phyloP scores from a whole-genome alignment of 2,888 invertebrate genomes.

The Drosophila prolongata region DNA sequence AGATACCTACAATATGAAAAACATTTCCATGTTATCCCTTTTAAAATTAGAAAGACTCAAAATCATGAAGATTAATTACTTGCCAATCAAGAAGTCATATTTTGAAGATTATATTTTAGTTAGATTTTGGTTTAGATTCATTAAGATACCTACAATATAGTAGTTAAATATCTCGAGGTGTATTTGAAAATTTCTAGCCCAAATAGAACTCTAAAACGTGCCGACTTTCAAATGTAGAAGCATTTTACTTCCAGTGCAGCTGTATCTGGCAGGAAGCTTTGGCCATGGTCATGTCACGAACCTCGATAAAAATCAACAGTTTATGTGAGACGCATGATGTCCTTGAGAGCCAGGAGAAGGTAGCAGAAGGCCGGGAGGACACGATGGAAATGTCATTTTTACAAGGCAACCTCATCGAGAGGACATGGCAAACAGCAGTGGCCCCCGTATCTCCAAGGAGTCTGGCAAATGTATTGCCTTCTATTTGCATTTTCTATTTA shows the following conservation, averaged over 20 bases:
- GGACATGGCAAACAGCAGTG: slow-evolving; percentile 50
- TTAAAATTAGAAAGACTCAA: too few relatives aligned
- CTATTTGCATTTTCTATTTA: slow-evolving; percentile 80
- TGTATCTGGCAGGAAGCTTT: slow-evolving; percentile 32
- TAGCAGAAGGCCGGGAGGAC: slow-evolving; percentile 1
- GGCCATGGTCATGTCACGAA: slow-evolving; percentile 57
- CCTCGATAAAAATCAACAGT: slow-evolving; percentile 78
- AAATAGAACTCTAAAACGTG: too few relatives aligned
- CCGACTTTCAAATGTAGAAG: neutral
- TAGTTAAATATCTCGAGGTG: too few relatives aligned
- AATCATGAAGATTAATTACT: too few relatives aligned
- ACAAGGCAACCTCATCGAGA: slow-evolving; percentile 35
- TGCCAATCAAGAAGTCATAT: too few relatives aligned
- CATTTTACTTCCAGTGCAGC: neutral
- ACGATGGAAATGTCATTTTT: slow-evolving; percentile 47
- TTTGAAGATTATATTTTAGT: too few relatives aligned
- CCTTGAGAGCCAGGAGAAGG: slow-evolving; percentile 54
- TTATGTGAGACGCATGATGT: slow-evolving; percentile 74
- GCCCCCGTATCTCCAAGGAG: slow-evolving; percentile 12
- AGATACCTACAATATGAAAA: too few relatives aligned
- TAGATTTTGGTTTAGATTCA: too few relatives aligned
- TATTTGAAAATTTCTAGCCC: too few relatives aligned
- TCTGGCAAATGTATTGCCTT: slow-evolving; percentile 74
- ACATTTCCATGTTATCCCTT: too few relatives aligned
- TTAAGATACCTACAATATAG: too few relatives aligned